Evolutionary conservation across 2,797 vertebrate genomes (phyloP).

Genomic region (Acanthopagrus latus): DNA sequence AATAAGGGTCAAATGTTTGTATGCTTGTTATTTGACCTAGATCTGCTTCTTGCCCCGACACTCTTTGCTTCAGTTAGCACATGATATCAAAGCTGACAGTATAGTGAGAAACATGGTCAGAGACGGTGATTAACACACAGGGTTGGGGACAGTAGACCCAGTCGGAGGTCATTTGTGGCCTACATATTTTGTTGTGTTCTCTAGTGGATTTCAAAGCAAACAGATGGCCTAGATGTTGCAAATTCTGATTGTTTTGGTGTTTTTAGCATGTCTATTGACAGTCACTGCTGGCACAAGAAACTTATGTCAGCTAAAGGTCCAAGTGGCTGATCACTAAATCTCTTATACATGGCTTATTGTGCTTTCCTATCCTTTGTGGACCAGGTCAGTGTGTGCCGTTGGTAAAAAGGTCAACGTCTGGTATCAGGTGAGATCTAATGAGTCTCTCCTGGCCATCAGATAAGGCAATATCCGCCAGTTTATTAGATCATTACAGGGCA

Average conservation of each 20-base stretch:
- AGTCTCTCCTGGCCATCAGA: slow-evolving; percentile 43
- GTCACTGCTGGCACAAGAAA: not conserved
- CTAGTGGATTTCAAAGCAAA: not conserved
- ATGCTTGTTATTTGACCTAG: slow-evolving; percentile 20
- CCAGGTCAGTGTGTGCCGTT: slow-evolving; percentile 6
- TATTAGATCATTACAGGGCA: slow-evolving; percentile 61
- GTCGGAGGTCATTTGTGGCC: slow-evolving; percentile 8
- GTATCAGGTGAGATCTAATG: slow-evolving; percentile 48
- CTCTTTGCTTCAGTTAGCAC: slow-evolving; percentile 23
- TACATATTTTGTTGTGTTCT: slow-evolving; percentile 25
- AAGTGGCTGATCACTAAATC: not conserved
- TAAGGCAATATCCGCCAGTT: slow-evolving; percentile 48
- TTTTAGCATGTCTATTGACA: not conserved
- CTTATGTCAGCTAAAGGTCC: not conserved
- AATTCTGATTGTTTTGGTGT: not conserved
- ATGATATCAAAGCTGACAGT: slow-evolving; percentile 44
- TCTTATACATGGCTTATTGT: not conserved
- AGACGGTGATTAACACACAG: slow-evolving; percentile 24
- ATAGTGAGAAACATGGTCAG: slow-evolving; percentile 34
- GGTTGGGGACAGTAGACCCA: slow-evolving; percentile 11
- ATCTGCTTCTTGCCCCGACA: slow-evolving; percentile 9
- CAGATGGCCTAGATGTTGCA: not conserved
- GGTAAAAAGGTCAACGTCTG: slow-evolving; percentile 51
- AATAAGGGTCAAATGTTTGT: not conserved
- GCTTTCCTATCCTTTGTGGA: slow-evolving; percentile 5